These are phyloP conservation scores for Ceratoteleas bidentatus DNA, from an alignment of 1,140 invertebrate genomes.

Conservation along the genomic window DNA sequence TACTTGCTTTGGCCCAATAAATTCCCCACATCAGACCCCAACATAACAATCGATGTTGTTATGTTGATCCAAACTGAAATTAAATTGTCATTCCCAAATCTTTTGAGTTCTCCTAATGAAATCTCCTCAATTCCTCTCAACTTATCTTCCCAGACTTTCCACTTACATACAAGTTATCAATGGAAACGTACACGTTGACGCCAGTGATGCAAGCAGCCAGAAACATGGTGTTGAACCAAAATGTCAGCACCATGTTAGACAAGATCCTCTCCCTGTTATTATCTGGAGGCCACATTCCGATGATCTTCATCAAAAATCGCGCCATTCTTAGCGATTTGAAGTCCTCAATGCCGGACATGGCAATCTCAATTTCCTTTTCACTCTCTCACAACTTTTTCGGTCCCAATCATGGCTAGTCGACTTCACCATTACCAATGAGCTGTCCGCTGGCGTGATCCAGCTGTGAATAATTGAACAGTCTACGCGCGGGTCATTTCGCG, in stretches of 20 bases:
- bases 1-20: no score
- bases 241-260: conserved; percentile 3
- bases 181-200: conserved; percentile 9
- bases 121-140: neutral
- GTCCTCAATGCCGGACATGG: neutral
- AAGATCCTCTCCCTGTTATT: conserved; percentile 7
- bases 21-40: no score
- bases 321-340: conserved; percentile 9
- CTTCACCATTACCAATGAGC: neutral
- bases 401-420: neutral
- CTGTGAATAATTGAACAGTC: neutral
- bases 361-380: neutral
- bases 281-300: conserved; percentile 36
- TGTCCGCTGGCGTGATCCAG: neutral
- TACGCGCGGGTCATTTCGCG: neutral
- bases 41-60: no score
- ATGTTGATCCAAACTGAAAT: no score
- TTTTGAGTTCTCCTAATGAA: neutral
- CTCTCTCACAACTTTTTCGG: neutral
- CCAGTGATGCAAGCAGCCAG: conserved; percentile 9
- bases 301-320: conserved; percentile 25
- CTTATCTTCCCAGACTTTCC: no score
- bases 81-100: no score
- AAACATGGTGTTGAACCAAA: conserved; percentile 21
- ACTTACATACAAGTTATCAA: conserved; percentile 23